These are phyloP conservation scores for Esox lucius DNA, from an alignment of 2,797 vertebrate genomes.

Conservation along the genomic window DNA sequence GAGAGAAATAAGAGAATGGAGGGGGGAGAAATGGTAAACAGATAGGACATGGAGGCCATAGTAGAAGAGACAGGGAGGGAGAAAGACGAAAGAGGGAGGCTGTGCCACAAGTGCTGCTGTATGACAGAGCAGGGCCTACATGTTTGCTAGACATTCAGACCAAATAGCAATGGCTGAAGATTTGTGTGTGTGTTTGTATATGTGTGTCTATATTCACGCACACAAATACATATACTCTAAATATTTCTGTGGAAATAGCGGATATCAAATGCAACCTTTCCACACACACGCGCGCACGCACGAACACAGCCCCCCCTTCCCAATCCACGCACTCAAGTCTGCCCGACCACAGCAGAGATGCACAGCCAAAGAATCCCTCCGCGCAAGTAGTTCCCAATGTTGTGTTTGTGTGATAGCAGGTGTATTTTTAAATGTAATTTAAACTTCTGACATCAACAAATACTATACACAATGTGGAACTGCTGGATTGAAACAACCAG, in stretches of 20 bases:
- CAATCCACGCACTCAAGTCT: constrained; percentile 72
- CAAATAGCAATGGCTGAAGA: constrained; percentile 4
- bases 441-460: no score
- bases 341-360: constrained; percentile 74
- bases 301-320: constrained; percentile 42
- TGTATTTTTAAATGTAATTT: constrained; percentile 3
- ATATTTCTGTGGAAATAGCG: no score
- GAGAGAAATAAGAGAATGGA: neutral
- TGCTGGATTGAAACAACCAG: neutral
- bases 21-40: neutral
- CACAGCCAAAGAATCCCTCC: constrained; percentile 76
- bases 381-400: constrained; percentile 75
- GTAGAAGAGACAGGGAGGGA: neutral
- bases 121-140: constrained; percentile 8
- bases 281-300: constrained; percentile 10
- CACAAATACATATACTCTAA: neutral
- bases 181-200: neutral
- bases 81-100: constrained; percentile 7
- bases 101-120: constrained; percentile 60
- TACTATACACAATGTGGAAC: neutral
- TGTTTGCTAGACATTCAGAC: neutral
- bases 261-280: neutral
- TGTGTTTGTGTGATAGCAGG: constrained; percentile 55
- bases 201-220: neutral
- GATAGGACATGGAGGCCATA: neutral